Evolutionary conservation across 2,888 invertebrate genomes (phyloP).

Genomic region (Andrena flavipes): DNA sequence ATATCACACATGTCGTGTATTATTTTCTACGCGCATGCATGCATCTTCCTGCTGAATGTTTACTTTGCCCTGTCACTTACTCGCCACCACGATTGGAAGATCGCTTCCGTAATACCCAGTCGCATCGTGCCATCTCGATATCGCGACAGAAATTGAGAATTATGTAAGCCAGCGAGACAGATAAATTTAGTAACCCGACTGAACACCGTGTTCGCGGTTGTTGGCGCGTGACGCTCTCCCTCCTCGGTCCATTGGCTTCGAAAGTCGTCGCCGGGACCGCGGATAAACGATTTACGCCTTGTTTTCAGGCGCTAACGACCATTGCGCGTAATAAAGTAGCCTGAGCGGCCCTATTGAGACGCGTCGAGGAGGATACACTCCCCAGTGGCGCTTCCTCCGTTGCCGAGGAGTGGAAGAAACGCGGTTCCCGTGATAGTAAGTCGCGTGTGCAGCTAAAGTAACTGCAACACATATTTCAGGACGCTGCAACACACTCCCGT

Average conservation of each 20-base stretch:
- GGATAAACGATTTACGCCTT: conserved; percentile 26
- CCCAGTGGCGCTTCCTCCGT: not conserved
- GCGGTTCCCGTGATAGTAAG: not conserved
- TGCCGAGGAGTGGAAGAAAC: not conserved
- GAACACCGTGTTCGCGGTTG: conserved; percentile 25
- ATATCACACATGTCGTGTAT: too few relatives aligned
- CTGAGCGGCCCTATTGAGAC: not conserved
- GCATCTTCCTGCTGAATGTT: not conserved
- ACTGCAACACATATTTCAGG: conserved; percentile 10
- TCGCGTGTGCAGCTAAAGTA: not conserved
- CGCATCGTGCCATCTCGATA: not conserved
- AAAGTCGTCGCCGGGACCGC: conserved; percentile 32
- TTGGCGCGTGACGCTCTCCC: conserved; percentile 38
- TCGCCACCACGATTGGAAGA: not conserved
- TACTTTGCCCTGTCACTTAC: not conserved
- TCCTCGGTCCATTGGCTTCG: conserved; percentile 48
- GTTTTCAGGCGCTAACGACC: conserved; percentile 11
- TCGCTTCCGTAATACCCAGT: too few relatives aligned
- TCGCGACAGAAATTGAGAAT: conserved; percentile 12
- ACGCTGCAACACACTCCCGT: conserved; percentile 20
- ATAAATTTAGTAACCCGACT: conserved; percentile 14
- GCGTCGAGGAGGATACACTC: not conserved
- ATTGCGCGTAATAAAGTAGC: conserved; percentile 29
- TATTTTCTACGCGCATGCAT: too few relatives aligned
- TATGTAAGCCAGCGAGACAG: not conserved